Evolutionary conservation across 2,113 vertebrate species (phyloP), one percentile per base, ranked within the genome.

Genomic region (Eurystomus gularis): DNA sequence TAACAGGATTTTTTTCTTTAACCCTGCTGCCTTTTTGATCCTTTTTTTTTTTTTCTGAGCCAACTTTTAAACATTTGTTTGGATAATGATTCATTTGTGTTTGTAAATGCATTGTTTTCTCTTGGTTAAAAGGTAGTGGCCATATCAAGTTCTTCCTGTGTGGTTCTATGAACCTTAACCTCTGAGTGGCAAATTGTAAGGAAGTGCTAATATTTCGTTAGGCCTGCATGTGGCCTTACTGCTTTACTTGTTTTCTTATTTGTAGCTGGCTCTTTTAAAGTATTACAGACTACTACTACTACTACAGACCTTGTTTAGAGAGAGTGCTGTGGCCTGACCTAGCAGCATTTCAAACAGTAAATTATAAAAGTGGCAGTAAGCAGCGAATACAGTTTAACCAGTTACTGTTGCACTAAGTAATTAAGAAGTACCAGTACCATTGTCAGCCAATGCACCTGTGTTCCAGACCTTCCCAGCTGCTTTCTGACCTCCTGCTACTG

Each of bases 101-200:
- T 96, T 92, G 75, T 70, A 88, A 93, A 86, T 90, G 84, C 49
- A 82, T 96, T 96, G 93, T 87, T 94, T 96, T 85, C 70, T 76
- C 70, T 68, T 33, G 82, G 75, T 86, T 97, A 82, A 90, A 88
- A 87, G 78, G 71, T 69, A 65, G 58, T 25, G 70, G 55, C 70
- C 17, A 0, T 58, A 78, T 83, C 42, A 51, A 46, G 90, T 66
- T 76, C 85, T 96, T 88, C 69, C 62, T 80, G 33, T 4, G 2
- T 49, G 28, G 46, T 71, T 35, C 69, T 87, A 0, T 69, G 86
- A 84, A 88, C 77, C 49, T 89, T 92, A 92, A 92, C 88, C 73
- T 95, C 72, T 51, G 62, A 89, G 58, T 76, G 80, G 37, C 72
- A 39, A 40, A 58, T 4, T 17, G 86, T 44, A 85, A 65, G 35